Conservation (phyloP, 2,113 vertebrate genomes). For the Syngnathoides biaculeatus region DNA sequence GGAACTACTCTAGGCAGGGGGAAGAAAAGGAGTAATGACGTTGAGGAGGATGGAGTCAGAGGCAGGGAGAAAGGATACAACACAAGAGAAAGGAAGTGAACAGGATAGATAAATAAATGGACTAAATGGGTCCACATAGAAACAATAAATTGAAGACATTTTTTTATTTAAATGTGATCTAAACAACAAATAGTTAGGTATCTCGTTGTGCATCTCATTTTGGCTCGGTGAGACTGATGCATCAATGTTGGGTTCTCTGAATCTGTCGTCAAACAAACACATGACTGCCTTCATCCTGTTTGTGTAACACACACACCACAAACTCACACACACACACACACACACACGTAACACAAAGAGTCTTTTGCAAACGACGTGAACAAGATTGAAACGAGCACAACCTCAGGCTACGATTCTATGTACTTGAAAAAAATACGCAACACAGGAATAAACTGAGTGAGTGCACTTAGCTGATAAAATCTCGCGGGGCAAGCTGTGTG, state of each 20-base stretch:
- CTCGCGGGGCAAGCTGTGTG: slow-evolving; percentile 10
- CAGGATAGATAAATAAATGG: slow-evolving; percentile 26
- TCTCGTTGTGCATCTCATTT: slow-evolving; percentile 18
- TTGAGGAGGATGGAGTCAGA: slow-evolving; percentile 18
- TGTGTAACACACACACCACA: slow-evolving; percentile 15
- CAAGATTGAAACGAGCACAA: slow-evolving; percentile 28
- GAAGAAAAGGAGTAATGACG: slow-evolving; percentile 29
- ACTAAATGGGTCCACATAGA: slow-evolving; percentile 2
- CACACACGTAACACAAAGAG: slow-evolving; percentile 34
- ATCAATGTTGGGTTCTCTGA: slow-evolving; percentile 45
- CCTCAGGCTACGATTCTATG: slow-evolving; percentile 40
- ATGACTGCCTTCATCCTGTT: slow-evolving; percentile 45
- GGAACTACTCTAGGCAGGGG: slow-evolving; percentile 34
- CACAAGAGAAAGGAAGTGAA: slow-evolving; percentile 43
- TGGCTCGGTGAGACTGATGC: slow-evolving; percentile 20
- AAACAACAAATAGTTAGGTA: slow-evolving; percentile 7
- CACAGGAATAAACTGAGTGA: slow-evolving; percentile 26
- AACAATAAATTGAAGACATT: not conserved
- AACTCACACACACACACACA: slow-evolving; percentile 15
- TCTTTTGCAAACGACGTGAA: slow-evolving; percentile 37
- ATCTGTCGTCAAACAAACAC: slow-evolving; percentile 57
- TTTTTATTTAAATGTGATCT: not conserved
- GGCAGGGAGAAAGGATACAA: slow-evolving; percentile 35
- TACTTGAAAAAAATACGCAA: slow-evolving; percentile 38
- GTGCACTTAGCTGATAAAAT: slow-evolving; percentile 43